Conservation (phyloP, 2,888 invertebrate genomes). For the Coleophora deauratella region DNA sequence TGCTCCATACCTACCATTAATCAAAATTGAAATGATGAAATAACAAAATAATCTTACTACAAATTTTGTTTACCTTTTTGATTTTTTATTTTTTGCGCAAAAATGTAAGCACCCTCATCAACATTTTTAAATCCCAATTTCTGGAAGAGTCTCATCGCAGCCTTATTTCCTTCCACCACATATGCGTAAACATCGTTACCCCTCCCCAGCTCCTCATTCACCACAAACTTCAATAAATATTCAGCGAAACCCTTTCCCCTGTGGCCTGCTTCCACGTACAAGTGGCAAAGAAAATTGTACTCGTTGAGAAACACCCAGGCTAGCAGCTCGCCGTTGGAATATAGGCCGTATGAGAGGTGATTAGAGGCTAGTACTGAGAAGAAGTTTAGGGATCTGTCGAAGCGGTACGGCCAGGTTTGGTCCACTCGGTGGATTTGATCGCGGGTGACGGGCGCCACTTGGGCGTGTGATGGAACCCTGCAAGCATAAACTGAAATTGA, state of each 20-base stretch:
- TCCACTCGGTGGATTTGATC: slow-evolving; percentile 18
- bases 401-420: slow-evolving; percentile 19
- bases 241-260: slow-evolving; percentile 24
- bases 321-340: slow-evolving; percentile 18
- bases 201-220: slow-evolving; percentile 18
- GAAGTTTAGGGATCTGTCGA: slow-evolving; percentile 12
- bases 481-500: not conserved
- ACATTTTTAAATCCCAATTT: slow-evolving; percentile 20
- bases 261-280: slow-evolving; percentile 21
- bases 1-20: no score
- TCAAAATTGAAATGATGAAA: no score
- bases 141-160: slow-evolving; percentile 16
- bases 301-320: slow-evolving; percentile 29
- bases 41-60: no score
- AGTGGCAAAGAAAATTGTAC: slow-evolving; percentile 21
- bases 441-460: slow-evolving; percentile 5
- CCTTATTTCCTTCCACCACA: slow-evolving; percentile 20
- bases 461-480: slow-evolving; percentile 4
- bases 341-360: slow-evolving; percentile 20
- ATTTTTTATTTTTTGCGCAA: no score
- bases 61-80: no score
- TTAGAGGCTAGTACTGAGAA: slow-evolving; percentile 18
- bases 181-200: slow-evolving; percentile 22
- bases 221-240: slow-evolving; percentile 18
- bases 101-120: slow-evolving; percentile 18